These are phyloP conservation scores for Cottus gobio DNA, from an alignment of 2,113 vertebrate species.

Conservation along the genomic window DNA sequence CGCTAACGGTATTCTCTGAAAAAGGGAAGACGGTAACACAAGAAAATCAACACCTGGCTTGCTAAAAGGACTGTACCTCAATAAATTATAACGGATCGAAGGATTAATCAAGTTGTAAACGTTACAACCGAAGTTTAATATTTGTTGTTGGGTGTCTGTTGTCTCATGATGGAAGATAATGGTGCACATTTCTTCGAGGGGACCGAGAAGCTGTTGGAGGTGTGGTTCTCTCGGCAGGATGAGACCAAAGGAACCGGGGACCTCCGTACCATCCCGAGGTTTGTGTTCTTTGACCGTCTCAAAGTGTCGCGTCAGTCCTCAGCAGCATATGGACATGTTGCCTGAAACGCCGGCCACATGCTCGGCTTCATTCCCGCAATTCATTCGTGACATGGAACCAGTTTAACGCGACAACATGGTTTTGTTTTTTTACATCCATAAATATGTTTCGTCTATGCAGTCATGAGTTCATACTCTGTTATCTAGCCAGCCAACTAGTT, in stretches of 20 bases:
- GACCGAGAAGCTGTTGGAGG: constrained; percentile 98
- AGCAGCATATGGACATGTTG: background rate
- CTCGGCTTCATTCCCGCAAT: too few relatives aligned
- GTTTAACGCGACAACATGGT: fast-evolving
- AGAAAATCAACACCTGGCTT: constrained; percentile 85
- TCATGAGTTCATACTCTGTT: background rate
- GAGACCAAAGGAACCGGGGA: constrained; percentile 95
- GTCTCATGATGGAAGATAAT: constrained; percentile 96
- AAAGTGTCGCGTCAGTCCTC: background rate
- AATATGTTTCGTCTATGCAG: fast-evolving
- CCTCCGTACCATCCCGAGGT: constrained; percentile 98
- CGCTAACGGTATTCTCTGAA: constrained; percentile 96
- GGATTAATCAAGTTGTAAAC: constrained; percentile 73
- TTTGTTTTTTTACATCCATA: fast-evolving
- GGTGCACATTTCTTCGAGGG: constrained; percentile 99
- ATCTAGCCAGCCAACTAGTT: background rate
- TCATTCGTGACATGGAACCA: background rate
- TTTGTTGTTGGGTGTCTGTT: constrained; percentile 92
- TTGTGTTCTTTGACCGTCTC: constrained; percentile 47
- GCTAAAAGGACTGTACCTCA: constrained; percentile 88
- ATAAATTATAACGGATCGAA: constrained; percentile 79
- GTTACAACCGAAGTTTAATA: constrained; percentile 78
- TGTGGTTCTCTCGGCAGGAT: constrained; percentile 98
- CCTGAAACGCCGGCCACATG: constrained; percentile 20
- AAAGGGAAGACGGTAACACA: constrained; percentile 91